Percentiles rank a stretch among this genome's conserved stretches.
Conservation (phyloP, 2,113 vertebrate genomes). For the Catharus bicknelli region DNA sequence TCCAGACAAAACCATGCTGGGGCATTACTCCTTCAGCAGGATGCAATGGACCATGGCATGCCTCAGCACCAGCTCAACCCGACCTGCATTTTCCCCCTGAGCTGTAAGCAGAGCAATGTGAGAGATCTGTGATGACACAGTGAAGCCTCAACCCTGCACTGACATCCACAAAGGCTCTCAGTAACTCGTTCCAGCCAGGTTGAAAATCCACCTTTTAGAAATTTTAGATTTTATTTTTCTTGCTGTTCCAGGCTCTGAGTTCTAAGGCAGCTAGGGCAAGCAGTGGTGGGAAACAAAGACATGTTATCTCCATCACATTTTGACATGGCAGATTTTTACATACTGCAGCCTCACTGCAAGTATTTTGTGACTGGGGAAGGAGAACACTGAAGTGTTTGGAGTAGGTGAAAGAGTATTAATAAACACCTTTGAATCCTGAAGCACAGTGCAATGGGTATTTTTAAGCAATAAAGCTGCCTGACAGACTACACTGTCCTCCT, state of each 20-base stretch:
- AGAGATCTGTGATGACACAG: rapidly evolving
- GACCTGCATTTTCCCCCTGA: rapidly evolving
- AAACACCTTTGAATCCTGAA: not conserved
- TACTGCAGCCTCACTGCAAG: not conserved
- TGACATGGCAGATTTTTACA: not conserved
- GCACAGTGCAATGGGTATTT: rapidly evolving
- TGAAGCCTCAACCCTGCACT: not conserved
- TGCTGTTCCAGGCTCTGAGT: not conserved
- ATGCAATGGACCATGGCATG: rapidly evolving
- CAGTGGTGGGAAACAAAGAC: not conserved
- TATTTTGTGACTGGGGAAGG: not conserved
- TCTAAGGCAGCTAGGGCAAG: not conserved
- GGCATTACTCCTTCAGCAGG: not conserved
- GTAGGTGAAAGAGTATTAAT: not conserved
- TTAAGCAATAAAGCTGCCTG: not conserved
- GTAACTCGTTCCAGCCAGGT: not conserved
- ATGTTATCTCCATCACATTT: rapidly evolving
- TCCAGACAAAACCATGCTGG: rapidly evolving
- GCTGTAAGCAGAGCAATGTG: rapidly evolving
- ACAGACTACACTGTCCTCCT: not conserved
- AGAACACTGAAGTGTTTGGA: not conserved
- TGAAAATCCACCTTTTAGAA: not conserved
- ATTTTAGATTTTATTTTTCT: not conserved
- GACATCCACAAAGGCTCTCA: not conserved
- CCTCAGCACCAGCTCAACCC: not conserved